Evolutionary conservation across 1,140 invertebrate species (phyloP).

Genomic region (Cepaea nemoralis): DNA sequence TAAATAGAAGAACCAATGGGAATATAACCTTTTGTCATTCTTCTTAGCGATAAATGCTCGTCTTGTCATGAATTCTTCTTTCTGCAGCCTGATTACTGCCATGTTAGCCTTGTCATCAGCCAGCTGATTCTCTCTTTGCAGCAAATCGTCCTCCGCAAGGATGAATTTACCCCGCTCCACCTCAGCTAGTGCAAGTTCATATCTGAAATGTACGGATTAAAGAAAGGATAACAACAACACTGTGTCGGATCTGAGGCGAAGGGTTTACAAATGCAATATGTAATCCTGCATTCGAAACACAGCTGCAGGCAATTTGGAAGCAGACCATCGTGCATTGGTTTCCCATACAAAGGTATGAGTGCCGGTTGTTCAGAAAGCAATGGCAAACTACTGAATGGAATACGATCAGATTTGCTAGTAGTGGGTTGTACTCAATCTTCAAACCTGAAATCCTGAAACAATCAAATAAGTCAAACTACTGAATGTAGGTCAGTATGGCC

Average conservation of each 20-base stretch:
- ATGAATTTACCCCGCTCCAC: slow-evolving; percentile 69
- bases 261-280: too few relatives aligned
- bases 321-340: too few relatives aligned
- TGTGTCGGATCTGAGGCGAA: neutral
- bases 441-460: too few relatives aligned
- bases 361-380: too few relatives aligned
- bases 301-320: too few relatives aligned
- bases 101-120: slow-evolving; percentile 63
- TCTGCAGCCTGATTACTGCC: slow-evolving; percentile 57
- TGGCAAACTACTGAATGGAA: too few relatives aligned
- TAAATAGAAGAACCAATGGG: too few relatives aligned
- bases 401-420: too few relatives aligned
- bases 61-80: slow-evolving; percentile 63
- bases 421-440: too few relatives aligned
- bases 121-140: slow-evolving; percentile 65
- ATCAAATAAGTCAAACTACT: neutral
- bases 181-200: slow-evolving; percentile 68
- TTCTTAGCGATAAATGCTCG: slow-evolving; percentile 39
- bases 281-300: too few relatives aligned
- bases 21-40: slow-evolving; percentile 37
- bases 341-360: too few relatives aligned
- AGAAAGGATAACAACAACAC: neutral
- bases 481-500: too few relatives aligned
- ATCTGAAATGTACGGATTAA: slow-evolving; percentile 52
- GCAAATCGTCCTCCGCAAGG: slow-evolving; percentile 67